Evolutionary conservation across 2,888 invertebrate genomes (phyloP).

Genomic region (Papilio demoleus): DNA sequence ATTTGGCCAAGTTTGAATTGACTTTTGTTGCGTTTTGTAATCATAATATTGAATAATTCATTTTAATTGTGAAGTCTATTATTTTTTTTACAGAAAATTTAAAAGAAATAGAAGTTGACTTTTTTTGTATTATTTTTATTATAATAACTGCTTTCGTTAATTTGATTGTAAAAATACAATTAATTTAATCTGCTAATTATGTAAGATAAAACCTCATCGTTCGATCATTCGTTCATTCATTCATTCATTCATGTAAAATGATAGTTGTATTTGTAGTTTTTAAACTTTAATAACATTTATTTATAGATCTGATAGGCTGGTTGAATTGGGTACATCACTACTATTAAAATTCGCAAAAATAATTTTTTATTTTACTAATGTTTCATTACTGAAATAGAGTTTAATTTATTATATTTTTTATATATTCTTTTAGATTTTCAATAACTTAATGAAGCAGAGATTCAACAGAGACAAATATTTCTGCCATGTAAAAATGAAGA

Average conservation of each 20-base stretch:
- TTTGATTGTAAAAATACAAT: too few species aligned
- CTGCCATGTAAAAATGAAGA: slow-evolving; percentile 24
- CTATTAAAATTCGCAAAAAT: too few species aligned
- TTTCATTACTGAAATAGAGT: not conserved
- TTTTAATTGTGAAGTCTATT: slow-evolving; percentile 28
- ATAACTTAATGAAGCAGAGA: slow-evolving; percentile 28
- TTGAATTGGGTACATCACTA: too few species aligned
- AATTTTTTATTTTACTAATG: not conserved
- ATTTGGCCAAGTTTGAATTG: slow-evolving; percentile 36
- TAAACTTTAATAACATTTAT: too few species aligned
- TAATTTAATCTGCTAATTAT: too few species aligned
- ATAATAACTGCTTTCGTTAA: too few species aligned
- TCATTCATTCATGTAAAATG: too few species aligned
- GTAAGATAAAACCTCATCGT: too few species aligned
- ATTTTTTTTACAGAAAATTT: slow-evolving; percentile 4
- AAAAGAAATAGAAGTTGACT: not conserved
- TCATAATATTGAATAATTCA: slow-evolving; percentile 39
- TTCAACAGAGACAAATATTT: not conserved
- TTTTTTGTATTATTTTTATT: too few species aligned
- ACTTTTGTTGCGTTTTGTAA: slow-evolving; percentile 36
- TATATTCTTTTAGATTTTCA: slow-evolving; percentile 44
- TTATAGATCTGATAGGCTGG: too few species aligned
- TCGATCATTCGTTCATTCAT: too few species aligned
- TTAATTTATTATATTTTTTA: not conserved
- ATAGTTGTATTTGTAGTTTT: too few species aligned